These are phyloP conservation scores for Hippasteria phrygiana DNA, from an alignment of 53 echinoderm and acorn worm species.

Conservation along the genomic window DNA sequence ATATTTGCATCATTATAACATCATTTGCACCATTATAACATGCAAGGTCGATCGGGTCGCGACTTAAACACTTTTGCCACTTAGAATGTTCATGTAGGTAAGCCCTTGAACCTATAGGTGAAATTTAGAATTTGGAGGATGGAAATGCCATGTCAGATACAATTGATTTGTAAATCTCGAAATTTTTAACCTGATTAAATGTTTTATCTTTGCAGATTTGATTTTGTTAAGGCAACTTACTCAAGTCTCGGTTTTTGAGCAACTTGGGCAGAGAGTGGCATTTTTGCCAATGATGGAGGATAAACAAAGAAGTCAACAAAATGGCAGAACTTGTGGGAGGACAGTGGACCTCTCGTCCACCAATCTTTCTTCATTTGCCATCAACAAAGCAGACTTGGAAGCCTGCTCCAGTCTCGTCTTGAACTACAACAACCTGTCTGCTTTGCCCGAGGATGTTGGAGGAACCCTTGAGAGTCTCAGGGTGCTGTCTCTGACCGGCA, in stretches of 20 bases:
- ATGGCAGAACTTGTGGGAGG: constrained; percentile 5
- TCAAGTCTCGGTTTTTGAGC: neutral
- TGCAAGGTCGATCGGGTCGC: no score
- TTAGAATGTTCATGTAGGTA: no score
- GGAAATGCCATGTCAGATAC: no score
- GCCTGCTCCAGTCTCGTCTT: constrained; percentile 55
- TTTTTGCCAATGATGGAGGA: neutral
- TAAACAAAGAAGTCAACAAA: neutral
- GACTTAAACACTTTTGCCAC: no score
- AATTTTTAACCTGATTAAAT: neutral
- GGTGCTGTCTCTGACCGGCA: constrained; percentile 67
- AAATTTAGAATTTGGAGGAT: no score
- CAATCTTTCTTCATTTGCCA: constrained; percentile 61
- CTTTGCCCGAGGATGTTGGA: constrained; percentile 55
- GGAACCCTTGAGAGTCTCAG: constrained; percentile 35
- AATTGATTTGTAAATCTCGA: no score
- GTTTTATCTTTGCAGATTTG: constrained; percentile 26
- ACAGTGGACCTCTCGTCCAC: constrained; percentile 78
- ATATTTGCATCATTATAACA: no score
- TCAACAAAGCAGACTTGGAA: constrained; percentile 47
- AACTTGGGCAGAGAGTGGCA: neutral
- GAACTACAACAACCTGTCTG: constrained; percentile 69
- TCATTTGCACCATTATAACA: no score
- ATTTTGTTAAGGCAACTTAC: neutral
- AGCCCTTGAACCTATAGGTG: no score